Percentiles rank a stretch among this genome's conserved stretches.
These are phyloP conservation scores for Paraescarpia echinospica DNA, from an alignment of 1,140 invertebrate genomes.

Conservation along the genomic window DNA sequence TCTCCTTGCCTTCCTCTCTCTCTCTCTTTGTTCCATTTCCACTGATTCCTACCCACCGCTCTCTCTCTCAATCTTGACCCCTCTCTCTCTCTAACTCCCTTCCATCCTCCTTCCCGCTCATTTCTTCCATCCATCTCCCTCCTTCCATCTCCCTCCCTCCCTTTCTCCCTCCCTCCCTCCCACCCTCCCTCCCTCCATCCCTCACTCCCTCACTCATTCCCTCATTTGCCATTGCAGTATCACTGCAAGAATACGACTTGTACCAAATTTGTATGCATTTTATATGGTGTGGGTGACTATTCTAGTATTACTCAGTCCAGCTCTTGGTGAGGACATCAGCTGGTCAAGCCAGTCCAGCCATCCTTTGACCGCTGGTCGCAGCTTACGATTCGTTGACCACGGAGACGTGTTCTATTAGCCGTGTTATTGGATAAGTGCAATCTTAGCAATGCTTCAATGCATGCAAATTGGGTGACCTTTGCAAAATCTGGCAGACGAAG, in stretches of 20 bases:
- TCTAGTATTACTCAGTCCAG: background rate
- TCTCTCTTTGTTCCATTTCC: too few species aligned
- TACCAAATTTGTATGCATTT: background rate
- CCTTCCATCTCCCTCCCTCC: too few species aligned
- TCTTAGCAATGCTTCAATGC: background rate
- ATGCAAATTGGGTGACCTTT: background rate
- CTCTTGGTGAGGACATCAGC: background rate
- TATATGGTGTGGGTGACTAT: background rate
- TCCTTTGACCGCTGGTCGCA: background rate
- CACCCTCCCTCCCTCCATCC: too few species aligned
- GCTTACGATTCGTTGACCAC: background rate
- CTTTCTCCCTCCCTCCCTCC: too few species aligned
- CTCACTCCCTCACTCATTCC: too few species aligned
- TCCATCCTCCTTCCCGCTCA: too few species aligned
- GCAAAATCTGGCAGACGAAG: background rate
- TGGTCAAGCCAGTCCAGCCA: background rate
- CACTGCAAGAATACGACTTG: background rate
- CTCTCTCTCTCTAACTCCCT: too few species aligned
- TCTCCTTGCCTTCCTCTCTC: too few species aligned
- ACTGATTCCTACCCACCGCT: too few species aligned
- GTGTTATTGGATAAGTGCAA: background rate
- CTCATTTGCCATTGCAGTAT: background rate
- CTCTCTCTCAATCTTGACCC: too few species aligned
- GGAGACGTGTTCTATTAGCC: background rate
- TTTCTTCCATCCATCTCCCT: too few species aligned